Percentiles rank a stretch among this genome's conserved stretches.
Conservation (phyloP, 2,113 vertebrate genomes). For the Heloderma charlesbogerti region DNA sequence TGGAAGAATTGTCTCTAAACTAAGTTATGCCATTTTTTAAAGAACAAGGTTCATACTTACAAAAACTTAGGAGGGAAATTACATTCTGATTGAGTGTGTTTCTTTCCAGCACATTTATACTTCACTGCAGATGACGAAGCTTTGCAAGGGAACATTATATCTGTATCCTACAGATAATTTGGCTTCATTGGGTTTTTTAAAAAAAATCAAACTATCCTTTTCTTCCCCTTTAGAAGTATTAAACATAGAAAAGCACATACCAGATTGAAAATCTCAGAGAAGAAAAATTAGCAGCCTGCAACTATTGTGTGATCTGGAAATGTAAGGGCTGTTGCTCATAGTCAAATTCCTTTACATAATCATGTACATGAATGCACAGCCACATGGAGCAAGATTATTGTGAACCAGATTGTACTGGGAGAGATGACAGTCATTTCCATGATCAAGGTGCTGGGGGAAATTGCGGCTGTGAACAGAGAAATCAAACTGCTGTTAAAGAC, state of each 20-base stretch:
- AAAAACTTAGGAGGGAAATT: conserved; percentile 24
- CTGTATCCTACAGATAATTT: background rate
- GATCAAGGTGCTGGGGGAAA: background rate
- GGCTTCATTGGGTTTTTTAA: background rate
- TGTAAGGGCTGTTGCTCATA: background rate
- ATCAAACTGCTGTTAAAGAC: background rate
- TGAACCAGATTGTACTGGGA: background rate
- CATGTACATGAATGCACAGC: background rate
- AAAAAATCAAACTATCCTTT: conserved; percentile 21
- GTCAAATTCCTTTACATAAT: background rate
- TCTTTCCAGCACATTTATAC: conserved; percentile 5
- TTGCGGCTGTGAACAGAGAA: background rate
- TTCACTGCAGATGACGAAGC: background rate
- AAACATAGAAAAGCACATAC: background rate
- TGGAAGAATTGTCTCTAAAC: background rate
- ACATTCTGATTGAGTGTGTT: background rate
- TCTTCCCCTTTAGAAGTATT: background rate
- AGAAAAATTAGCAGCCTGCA: background rate
- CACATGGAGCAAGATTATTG: background rate
- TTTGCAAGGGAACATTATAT: conserved; percentile 1
- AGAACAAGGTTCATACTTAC: background rate
- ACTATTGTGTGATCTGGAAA: background rate
- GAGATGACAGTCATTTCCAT: background rate
- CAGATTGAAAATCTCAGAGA: conserved; percentile 1
- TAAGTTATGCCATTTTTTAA: background rate